A percentile compares a stretch with the other conserved stretches of the same genome.
Evolutionary conservation across 2,113 vertebrate genomes (phyloP).

Genomic region (Channa maculata): DNA sequence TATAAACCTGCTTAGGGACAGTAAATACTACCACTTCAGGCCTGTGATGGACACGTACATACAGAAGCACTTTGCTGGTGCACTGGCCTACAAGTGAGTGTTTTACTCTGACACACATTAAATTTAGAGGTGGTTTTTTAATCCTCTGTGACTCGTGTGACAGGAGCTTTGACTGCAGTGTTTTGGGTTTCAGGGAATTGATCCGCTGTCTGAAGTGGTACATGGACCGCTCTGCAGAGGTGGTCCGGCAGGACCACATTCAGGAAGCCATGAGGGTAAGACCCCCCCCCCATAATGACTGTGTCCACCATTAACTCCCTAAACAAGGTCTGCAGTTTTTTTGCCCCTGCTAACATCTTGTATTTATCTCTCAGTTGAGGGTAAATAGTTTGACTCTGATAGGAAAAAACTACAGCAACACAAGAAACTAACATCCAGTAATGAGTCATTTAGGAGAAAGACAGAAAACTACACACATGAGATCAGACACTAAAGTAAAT

Average conservation of each 20-base stretch:
- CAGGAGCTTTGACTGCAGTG: background rate
- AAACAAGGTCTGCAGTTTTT: too few species aligned
- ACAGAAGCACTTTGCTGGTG: slow-evolving; percentile 98
- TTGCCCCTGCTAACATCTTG: too few species aligned
- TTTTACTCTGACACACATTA: background rate
- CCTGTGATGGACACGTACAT: slow-evolving; percentile 99
- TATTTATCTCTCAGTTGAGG: too few species aligned
- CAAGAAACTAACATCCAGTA: too few species aligned
- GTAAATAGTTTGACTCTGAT: too few species aligned
- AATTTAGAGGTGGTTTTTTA: too few species aligned
- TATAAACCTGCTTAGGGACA: slow-evolving; percentile 97
- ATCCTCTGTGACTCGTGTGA: background rate
- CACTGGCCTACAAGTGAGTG: slow-evolving; percentile 96
- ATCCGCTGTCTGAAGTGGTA: slow-evolving; percentile 98
- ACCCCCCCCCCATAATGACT: background rate
- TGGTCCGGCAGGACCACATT: slow-evolving; percentile 95
- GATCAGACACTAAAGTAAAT: too few species aligned
- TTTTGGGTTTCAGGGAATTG: slow-evolving; percentile 88
- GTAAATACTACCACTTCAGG: slow-evolving; percentile 97
- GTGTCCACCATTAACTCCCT: too few species aligned
- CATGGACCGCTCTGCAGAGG: slow-evolving; percentile 97
- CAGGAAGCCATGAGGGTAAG: slow-evolving; percentile 97
- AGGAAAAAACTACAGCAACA: too few species aligned
- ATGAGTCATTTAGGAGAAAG: too few species aligned
- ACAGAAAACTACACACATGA: too few species aligned